phyloP scores from a whole-genome alignment of 2,888 invertebrate genomes.

The Caenorhabditis sp. region DNA sequence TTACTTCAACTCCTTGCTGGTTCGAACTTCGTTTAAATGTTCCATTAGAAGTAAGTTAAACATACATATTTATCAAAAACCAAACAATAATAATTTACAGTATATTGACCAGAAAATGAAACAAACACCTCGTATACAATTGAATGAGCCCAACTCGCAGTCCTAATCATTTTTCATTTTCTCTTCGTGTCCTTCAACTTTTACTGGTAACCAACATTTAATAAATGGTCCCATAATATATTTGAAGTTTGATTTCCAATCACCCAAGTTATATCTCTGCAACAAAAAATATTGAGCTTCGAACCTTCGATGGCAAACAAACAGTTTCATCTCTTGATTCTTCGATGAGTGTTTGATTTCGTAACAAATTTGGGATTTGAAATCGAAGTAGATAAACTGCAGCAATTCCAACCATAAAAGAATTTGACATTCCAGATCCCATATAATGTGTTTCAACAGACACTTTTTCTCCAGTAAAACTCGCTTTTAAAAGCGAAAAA shows the following conservation, averaged over 20 bases:
- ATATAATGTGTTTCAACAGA: conserved; percentile 25
- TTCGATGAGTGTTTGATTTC: conserved; percentile 47
- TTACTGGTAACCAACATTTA: neutral
- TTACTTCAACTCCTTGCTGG: conserved; percentile 99
- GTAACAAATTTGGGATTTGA: conserved; percentile 37
- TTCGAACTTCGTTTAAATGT: conserved; percentile 97
- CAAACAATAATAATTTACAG: conserved; percentile 19
- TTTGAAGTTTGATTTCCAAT: conserved; percentile 29
- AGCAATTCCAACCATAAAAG: conserved; percentile 34
- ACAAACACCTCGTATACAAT: conserved; percentile 21
- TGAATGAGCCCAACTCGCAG: conserved; percentile 27
- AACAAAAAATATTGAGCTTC: no score
- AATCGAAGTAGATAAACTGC: conserved; percentile 29
- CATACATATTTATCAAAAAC: no score
- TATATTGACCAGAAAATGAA: conserved; percentile 41
- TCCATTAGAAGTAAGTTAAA: conserved; percentile 81
- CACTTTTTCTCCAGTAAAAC: conserved; percentile 7
- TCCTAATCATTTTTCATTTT: conserved; percentile 12
- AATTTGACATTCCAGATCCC: conserved; percentile 41
- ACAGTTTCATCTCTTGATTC: conserved; percentile 19
- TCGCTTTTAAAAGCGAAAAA: conserved; percentile 11
- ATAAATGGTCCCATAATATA: conserved; percentile 25
- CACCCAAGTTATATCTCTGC: conserved; percentile 22
- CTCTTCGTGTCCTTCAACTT: neutral
- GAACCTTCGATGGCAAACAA: no score